phyloP scores from a whole-genome alignment of 2,888 invertebrate species.

The Sinelater perroti region DNA sequence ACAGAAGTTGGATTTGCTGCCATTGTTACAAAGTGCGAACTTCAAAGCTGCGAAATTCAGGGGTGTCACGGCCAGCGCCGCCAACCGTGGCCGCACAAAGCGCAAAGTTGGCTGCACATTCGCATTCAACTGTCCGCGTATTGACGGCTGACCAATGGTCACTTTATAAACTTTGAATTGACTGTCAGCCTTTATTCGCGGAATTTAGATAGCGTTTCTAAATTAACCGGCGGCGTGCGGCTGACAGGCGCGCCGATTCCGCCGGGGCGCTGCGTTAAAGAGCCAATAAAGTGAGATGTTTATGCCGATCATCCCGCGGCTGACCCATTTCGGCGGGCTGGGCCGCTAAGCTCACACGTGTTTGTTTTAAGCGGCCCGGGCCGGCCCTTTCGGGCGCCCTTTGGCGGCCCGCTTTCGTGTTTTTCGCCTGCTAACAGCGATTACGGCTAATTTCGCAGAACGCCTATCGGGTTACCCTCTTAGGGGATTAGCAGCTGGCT shows the following conservation, averaged over 20 bases:
- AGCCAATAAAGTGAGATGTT: conserved; percentile 42
- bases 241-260: conserved; percentile 27
- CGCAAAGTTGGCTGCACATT: conserved; percentile 54
- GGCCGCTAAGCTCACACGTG: conserved; percentile 43
- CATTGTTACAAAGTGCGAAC: conserved; percentile 45
- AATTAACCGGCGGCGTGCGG: conserved; percentile 41
- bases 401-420: conserved; percentile 22
- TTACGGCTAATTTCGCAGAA: conserved; percentile 29
- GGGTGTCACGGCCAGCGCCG: conserved; percentile 53
- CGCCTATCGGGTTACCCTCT: conserved; percentile 1
- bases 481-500: conserved; percentile 1
- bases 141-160: conserved; percentile 55
- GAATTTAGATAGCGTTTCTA: conserved; percentile 39
- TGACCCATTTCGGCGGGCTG: conserved; percentile 42
- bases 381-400: background rate
- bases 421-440: conserved; percentile 35
- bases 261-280: background rate
- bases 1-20: conserved; percentile 36
- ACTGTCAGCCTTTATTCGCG: conserved; percentile 53
- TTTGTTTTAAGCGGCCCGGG: conserved; percentile 35
- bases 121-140: conserved; percentile 56
- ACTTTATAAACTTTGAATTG: conserved; percentile 59
- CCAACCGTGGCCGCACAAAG: conserved; percentile 54
- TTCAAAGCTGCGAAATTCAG: conserved; percentile 54
- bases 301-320: conserved; percentile 38